Evolutionary conservation across 2,113 vertebrate genomes (phyloP).

Genomic region (Meles meles): DNA sequence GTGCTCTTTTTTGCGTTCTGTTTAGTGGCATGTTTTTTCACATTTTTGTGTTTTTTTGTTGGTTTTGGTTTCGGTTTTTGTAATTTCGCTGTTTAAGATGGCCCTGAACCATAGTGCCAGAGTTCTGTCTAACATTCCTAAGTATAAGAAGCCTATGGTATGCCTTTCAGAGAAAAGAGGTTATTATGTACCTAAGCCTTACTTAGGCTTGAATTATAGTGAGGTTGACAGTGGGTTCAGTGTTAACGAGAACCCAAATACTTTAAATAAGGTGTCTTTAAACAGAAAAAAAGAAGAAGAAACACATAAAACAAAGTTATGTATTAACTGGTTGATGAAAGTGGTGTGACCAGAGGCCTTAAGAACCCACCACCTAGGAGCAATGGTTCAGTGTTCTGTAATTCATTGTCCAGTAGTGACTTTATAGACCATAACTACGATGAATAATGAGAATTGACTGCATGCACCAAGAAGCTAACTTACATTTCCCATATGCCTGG

Average conservation of each 20-base stretch:
- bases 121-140: neutral
- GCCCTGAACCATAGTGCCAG: neutral
- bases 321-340: neutral
- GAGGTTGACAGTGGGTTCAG: neutral
- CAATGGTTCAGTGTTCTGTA: neutral
- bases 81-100: conserved; percentile 4
- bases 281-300: neutral
- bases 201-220: neutral
- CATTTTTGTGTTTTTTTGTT: neutral
- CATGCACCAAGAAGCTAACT: neutral
- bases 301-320: neutral
- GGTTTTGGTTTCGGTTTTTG: neutral
- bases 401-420: neutral
- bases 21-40: neutral
- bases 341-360: neutral
- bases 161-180: neutral
- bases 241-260: neutral
- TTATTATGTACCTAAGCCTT: neutral
- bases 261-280: neutral
- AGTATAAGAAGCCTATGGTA: neutral
- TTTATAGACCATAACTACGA: neutral
- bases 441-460: neutral
- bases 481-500: conserved; percentile 11
- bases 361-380: neutral
- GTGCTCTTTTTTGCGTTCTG: neutral